A percentile compares a stretch with the other conserved stretches of the same genome.
phyloP scores from a whole-genome alignment of 2,888 invertebrate species.

The Steinernema scapterisci region DNA sequence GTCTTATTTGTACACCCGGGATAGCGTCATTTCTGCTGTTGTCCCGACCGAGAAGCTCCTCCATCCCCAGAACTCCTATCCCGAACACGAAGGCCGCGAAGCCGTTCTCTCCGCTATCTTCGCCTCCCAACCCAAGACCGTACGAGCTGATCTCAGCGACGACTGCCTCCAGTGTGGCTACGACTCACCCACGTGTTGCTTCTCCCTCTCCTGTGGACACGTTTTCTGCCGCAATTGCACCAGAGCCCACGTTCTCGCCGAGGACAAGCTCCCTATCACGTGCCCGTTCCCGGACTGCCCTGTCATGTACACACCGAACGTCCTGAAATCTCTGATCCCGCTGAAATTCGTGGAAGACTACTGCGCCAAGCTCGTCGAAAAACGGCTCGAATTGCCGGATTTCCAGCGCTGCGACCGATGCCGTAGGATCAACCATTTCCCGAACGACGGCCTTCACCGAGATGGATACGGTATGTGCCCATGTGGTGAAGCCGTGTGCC shows the following conservation, averaged over 20 bases:
- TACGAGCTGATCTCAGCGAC: neutral
- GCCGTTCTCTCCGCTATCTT: neutral
- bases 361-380: neutral
- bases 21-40: neutral
- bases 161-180: neutral
- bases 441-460: neutral
- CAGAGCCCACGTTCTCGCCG: neutral
- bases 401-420: slow-evolving; percentile 1
- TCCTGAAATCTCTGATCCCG: neutral
- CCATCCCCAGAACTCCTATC: neutral
- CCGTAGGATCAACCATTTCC: slow-evolving; percentile 1
- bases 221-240: slow-evolving; percentile 16
- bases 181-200: neutral
- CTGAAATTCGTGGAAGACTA: neutral
- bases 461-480: neutral
- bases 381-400: slow-evolving; percentile 3
- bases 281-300: neutral
- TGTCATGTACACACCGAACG: neutral
- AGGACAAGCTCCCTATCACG: neutral
- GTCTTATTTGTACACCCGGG: neutral
- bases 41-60: neutral
- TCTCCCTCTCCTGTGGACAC: neutral
- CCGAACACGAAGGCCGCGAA: neutral
- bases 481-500: neutral
- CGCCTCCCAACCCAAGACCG: neutral